Percentiles rank a stretch among this genome's conserved stretches.
phyloP scores from a whole-genome alignment of 2,113 vertebrate species.

The Saguinus imperator region DNA sequence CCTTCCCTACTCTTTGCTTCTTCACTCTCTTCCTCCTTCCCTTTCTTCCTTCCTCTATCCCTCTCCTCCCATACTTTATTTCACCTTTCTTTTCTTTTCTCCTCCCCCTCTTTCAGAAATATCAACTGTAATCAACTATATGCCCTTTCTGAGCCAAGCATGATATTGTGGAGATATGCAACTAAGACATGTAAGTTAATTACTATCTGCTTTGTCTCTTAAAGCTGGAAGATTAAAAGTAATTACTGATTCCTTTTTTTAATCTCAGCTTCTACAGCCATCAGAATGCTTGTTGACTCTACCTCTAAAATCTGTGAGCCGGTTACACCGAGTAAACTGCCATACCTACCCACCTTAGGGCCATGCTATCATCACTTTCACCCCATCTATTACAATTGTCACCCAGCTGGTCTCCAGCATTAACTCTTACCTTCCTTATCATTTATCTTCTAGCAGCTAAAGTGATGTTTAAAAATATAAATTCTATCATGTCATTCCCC shows the following conservation, averaged over 20 bases:
- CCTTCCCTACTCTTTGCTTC: rapidly evolving
- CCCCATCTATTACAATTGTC: background rate
- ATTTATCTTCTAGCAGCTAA: background rate
- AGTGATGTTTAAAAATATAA: background rate
- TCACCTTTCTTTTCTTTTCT: no score
- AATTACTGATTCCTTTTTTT: background rate
- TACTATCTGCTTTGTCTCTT: background rate
- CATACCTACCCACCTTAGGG: no score
- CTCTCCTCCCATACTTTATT: no score
- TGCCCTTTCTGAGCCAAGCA: background rate
- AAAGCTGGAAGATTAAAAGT: background rate
- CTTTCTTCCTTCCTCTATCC: no score
- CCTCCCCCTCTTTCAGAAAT: background rate
- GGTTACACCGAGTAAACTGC: background rate
- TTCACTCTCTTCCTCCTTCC: no score
- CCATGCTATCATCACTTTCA: background rate
- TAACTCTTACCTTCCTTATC: background rate
- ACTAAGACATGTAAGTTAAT: background rate
- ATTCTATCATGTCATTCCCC: background rate
- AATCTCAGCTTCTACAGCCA: background rate
- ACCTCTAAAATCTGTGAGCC: background rate
- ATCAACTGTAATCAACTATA: background rate
- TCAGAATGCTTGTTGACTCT: background rate
- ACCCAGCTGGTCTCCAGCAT: background rate
- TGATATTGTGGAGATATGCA: background rate